A percentile compares a stretch with the other conserved stretches of the same genome.
phyloP scores from a whole-genome alignment of 2,888 invertebrate species.

The Leptopterna dolabrata region DNA sequence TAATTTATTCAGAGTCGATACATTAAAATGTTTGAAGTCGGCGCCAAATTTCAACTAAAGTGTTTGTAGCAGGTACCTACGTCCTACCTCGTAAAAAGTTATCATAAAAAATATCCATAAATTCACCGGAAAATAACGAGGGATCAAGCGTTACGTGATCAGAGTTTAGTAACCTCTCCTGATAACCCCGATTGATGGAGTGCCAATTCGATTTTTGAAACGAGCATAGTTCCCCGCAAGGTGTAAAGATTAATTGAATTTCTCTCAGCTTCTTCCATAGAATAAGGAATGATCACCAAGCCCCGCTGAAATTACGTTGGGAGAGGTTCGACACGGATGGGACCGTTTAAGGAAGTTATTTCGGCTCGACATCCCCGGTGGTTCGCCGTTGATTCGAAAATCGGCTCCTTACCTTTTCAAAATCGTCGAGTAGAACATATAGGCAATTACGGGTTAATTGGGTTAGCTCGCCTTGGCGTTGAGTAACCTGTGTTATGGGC shows the following conservation, averaged over 20 bases:
- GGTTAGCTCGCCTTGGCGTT: background rate
- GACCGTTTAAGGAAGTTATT: slow-evolving; percentile 7
- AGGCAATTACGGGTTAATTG: background rate
- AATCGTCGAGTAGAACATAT: background rate
- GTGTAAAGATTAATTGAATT: slow-evolving; percentile 37
- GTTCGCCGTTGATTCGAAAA: background rate
- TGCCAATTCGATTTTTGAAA: slow-evolving; percentile 33
- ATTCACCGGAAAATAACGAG: background rate
- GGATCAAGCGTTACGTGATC: background rate
- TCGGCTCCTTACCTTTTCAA: background rate
- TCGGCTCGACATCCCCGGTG: background rate
- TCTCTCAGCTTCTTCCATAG: slow-evolving; percentile 22
- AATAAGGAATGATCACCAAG: background rate
- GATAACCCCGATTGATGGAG: slow-evolving; percentile 39
- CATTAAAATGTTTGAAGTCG: no score
- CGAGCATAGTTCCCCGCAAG: background rate
- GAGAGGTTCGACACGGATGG: background rate
- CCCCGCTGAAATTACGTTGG: background rate
- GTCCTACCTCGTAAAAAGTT: no score
- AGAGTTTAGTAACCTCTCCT: background rate
- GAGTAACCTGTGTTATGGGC: background rate
- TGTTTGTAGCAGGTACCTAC: no score
- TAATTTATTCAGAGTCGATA: no score
- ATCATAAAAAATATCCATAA: background rate
- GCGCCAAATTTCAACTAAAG: no score